Conservation (phyloP, 1,140 invertebrate species). For the Calycopis cecrops region DNA sequence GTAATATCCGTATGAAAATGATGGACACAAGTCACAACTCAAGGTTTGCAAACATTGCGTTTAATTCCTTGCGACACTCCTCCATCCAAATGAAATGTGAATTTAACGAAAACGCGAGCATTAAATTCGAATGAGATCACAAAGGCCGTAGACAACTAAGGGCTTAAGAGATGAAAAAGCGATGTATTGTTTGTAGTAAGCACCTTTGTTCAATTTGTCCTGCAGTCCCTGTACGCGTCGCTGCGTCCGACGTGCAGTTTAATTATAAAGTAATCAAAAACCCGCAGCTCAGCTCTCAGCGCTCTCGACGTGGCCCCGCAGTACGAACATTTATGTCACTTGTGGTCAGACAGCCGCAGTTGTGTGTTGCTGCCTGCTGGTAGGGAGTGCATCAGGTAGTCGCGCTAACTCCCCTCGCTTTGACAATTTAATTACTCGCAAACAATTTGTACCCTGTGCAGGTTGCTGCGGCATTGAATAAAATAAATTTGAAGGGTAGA, state of each 20-base stretch:
- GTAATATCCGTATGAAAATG: no score
- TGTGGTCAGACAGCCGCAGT: neutral
- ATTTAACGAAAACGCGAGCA: neutral
- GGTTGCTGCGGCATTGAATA: no score
- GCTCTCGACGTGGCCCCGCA: slow-evolving; percentile 2
- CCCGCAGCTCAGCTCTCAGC: slow-evolving; percentile 8
- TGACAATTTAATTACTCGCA: neutral
- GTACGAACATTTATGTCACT: slow-evolving; percentile 15
- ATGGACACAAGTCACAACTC: no score
- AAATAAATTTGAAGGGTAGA: no score
- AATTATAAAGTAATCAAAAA: slow-evolving; percentile 21
- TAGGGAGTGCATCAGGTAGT: no score
- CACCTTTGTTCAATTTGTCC: slow-evolving; percentile 1
- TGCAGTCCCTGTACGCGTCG: neutral
- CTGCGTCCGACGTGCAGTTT: slow-evolving; percentile 13
- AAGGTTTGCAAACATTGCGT: no score
- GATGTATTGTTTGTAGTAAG: neutral
- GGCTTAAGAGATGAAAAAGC: neutral
- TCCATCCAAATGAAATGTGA: neutral
- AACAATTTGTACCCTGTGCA: no score
- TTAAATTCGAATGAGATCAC: neutral
- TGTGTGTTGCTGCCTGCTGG: no score
- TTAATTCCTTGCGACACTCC: no score
- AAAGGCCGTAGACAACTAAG: neutral
- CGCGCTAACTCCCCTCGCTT: no score